Evolutionary conservation across 2,113 vertebrate genomes (phyloP).

Genomic region (Gobio gobio): DNA sequence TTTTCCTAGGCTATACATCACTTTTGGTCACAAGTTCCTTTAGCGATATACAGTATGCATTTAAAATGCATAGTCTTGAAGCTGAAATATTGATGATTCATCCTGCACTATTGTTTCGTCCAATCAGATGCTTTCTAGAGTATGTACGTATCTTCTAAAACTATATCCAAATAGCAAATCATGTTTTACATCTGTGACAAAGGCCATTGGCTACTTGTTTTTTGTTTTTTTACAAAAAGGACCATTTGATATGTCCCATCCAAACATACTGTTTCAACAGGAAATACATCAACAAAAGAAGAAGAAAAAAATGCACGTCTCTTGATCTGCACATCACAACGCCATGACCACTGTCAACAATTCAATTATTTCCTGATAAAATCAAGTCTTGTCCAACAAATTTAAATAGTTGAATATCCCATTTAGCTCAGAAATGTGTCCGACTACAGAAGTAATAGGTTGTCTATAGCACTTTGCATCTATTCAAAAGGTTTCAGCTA

Average conservation of each 20-base stretch:
- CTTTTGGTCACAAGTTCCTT: too few species aligned
- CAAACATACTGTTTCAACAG: too few species aligned
- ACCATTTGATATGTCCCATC: not conserved
- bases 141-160: not conserved
- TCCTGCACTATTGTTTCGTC: not conserved
- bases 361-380: not conserved
- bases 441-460: not conserved
- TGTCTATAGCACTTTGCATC: not conserved
- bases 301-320: too few species aligned
- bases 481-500: not conserved
- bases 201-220: not conserved
- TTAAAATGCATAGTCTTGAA: too few species aligned
- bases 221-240: not conserved
- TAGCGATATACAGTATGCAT: too few species aligned
- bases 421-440: not conserved
- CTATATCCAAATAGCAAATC: too few species aligned
- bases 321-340: too few species aligned
- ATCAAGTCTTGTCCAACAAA: not conserved
- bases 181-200: not conserved
- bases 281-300: too few species aligned
- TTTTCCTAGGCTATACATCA: too few species aligned
- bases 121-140: not conserved
- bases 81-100: not conserved
- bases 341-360: not conserved
- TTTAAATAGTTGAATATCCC: not conserved